A percentile compares a stretch with the other conserved stretches of the same genome.
Evolutionary conservation across 2,888 invertebrate genomes (phyloP).

Genomic region (Trissoscelio sp.): DNA sequence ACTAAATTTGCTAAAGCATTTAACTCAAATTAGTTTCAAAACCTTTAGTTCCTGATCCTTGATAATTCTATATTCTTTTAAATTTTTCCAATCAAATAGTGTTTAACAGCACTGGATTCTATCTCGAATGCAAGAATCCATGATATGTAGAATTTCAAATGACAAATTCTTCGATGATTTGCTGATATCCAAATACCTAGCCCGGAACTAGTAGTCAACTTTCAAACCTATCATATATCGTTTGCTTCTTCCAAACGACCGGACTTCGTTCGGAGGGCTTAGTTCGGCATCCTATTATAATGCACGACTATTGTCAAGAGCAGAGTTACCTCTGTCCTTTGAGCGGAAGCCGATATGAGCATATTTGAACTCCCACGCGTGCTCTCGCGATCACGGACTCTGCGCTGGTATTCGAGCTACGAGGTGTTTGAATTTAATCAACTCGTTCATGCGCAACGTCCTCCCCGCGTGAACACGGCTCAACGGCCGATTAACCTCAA

Average conservation of each 20-base stretch:
- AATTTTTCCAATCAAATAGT: no score
- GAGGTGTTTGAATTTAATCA: slow-evolving; percentile 84
- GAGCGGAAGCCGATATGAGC: slow-evolving; percentile 80
- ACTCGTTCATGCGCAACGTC: slow-evolving; percentile 81
- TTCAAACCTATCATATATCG: slow-evolving; percentile 70
- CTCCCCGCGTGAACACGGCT: slow-evolving; percentile 75
- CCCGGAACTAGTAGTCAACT: slow-evolving; percentile 49
- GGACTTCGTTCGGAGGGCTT: slow-evolving; percentile 70
- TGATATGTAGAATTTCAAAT: no score
- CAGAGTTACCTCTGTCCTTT: slow-evolving; percentile 78
- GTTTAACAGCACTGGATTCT: no score
- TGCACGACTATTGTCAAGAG: slow-evolving; percentile 81
- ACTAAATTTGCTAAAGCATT: no score
- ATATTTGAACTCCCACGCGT: slow-evolving; percentile 81
- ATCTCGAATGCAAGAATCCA: no score
- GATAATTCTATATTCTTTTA: no score
- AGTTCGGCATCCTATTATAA: slow-evolving; percentile 80
- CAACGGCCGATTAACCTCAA: slow-evolving; percentile 81
- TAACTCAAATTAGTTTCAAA: no score
- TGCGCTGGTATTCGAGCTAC: slow-evolving; percentile 79
- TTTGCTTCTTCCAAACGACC: slow-evolving; percentile 76
- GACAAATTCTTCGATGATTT: no score
- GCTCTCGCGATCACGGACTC: slow-evolving; percentile 71
- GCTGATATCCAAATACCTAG: no score
- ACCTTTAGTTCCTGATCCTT: no score